Base-by-base conservation (phyloP, 2,113 vertebrate genomes). In the Elephantulus edwardii region DNA sequence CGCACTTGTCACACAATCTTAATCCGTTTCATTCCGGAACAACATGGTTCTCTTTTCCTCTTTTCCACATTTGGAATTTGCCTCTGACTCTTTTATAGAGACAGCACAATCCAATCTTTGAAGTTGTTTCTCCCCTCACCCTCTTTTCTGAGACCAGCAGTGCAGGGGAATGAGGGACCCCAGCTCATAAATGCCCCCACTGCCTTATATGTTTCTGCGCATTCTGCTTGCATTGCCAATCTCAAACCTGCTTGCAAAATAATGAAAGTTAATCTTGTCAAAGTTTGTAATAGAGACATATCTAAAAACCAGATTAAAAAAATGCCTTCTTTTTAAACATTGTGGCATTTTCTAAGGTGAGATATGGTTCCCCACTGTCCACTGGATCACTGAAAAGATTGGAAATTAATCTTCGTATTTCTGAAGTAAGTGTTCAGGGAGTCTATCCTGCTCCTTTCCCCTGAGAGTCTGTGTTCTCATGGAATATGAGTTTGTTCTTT, bases 21-120 rank as follows among this genome's bases (percentile, higher is more conserved):
- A 96, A 96, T 96, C 93, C 95, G 71, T 95, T 96, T 96, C 96
- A 96, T 95, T 95, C 93, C 78, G 82, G 92, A 96, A 95, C 91
- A 94, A 92, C 95, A 88, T 48, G 79, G 77, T 92, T 76, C 80
- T 94, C 91, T 95, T 92, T 93, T 81, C 80, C 83, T 88, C 24
- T 72, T 72, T 87, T 91, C 84, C 72, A 6, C 77, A 86, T 92
- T 95, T 95, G 88, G 83, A 91, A 89, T 96, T 94, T 95, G 90
- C 90, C 88, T 96, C 88, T 79, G 92, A 85, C 76, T 92, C 93
- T 95, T 94, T 86, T 70, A 82, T 52, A 33, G 40, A 91, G 96
- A 91, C 85, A 35, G 82, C 78, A 90, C 95, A 94, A 94, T 85
- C 76, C 92, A 90, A 95, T 95, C 92, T 96, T 95, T 95, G 95